Evolutionary conservation across 64 coral and sea anemone genomes (phyloP).

Genomic region (Dendrophyllia cribrosa): DNA sequence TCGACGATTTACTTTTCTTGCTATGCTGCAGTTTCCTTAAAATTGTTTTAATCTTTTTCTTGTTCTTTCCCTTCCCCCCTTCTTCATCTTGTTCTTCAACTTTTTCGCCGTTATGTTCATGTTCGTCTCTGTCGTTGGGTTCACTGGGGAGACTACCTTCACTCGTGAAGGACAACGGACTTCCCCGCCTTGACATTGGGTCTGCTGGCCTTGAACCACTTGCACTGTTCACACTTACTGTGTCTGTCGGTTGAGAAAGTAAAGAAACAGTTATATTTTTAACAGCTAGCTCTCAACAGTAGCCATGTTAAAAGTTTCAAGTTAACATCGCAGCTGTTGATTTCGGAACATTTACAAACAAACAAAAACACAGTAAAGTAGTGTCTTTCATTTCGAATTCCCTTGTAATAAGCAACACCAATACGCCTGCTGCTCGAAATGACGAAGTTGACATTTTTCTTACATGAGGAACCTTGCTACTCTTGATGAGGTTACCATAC

Average conservation of each 20-base stretch:
- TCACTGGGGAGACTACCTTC: slow-evolving; percentile 8
- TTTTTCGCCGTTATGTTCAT: slow-evolving; percentile 8
- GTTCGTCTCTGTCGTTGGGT: background rate
- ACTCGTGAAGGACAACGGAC: slow-evolving; percentile 36
- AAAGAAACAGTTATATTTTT: too few species aligned
- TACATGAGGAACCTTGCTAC: too few species aligned
- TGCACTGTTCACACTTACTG: background rate
- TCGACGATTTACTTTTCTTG: slow-evolving; percentile 34
- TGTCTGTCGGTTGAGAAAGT: background rate
- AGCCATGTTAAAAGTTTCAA: too few species aligned
- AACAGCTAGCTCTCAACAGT: too few species aligned
- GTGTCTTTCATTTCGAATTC: too few species aligned
- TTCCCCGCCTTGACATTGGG: slow-evolving; percentile 8
- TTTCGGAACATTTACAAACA: too few species aligned
- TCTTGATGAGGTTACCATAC: too few species aligned
- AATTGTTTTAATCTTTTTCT: slow-evolving; percentile 39
- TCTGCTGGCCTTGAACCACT: background rate
- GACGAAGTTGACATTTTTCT: too few species aligned
- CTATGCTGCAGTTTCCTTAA: slow-evolving; percentile 40
- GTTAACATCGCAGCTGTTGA: too few species aligned
- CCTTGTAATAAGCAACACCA: too few species aligned
- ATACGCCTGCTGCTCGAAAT: too few species aligned
- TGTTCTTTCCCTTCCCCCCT: slow-evolving; percentile 4
- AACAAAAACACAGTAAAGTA: too few species aligned
- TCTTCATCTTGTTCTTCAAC: slow-evolving; percentile 2